A percentile compares a stretch with the other conserved stretches of the same genome.
These are phyloP conservation scores for Maniola jurtina DNA, from an alignment of 1,140 invertebrate species.

Conservation along the genomic window DNA sequence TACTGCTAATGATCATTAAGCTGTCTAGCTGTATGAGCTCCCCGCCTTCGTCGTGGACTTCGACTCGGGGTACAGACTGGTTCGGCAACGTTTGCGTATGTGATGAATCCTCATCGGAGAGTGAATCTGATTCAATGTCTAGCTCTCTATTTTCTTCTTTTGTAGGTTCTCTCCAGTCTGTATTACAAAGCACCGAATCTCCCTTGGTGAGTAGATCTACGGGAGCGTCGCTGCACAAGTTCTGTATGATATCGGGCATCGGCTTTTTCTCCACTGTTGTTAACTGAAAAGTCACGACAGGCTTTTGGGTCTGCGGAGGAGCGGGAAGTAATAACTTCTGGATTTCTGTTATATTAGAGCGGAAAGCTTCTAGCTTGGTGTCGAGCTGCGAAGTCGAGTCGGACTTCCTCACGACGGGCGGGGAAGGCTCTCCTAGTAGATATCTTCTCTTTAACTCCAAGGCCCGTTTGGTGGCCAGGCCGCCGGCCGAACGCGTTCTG, in stretches of 20 bases:
- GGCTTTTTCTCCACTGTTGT: conserved; percentile 52
- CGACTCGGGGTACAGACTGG: conserved; percentile 80
- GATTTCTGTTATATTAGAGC: conserved; percentile 92
- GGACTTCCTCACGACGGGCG: conserved; percentile 86
- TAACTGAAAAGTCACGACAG: conserved; percentile 59
- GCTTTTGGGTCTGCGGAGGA: conserved; percentile 71
- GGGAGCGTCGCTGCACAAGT: conserved; percentile 54
- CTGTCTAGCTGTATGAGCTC: conserved; percentile 82
- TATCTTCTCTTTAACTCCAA: conserved; percentile 92
- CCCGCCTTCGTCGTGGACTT: conserved; percentile 83
- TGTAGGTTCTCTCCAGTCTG: conserved; percentile 44
- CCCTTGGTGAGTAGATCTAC: conserved; percentile 62
- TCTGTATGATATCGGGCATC: conserved; percentile 70
- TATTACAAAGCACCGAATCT: conserved; percentile 52
- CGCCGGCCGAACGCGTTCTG: conserved; percentile 90
- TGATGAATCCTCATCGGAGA: conserved; percentile 78
- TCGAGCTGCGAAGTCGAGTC: conserved; percentile 92
- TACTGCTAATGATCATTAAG: conserved; percentile 70
- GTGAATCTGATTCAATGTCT: conserved; percentile 82
- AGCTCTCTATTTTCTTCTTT: conserved; percentile 47
- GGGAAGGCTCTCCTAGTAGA: conserved; percentile 83
- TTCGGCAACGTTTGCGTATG: conserved; percentile 58
- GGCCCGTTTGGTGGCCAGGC: conserved; percentile 91
- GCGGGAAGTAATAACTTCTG: conserved; percentile 92
- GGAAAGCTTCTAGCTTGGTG: conserved; percentile 89